A percentile compares a stretch with the other conserved stretches of the same genome.
phyloP scores from a whole-genome alignment of 2,797 vertebrate genomes.

The Pygocentrus nattereri region DNA sequence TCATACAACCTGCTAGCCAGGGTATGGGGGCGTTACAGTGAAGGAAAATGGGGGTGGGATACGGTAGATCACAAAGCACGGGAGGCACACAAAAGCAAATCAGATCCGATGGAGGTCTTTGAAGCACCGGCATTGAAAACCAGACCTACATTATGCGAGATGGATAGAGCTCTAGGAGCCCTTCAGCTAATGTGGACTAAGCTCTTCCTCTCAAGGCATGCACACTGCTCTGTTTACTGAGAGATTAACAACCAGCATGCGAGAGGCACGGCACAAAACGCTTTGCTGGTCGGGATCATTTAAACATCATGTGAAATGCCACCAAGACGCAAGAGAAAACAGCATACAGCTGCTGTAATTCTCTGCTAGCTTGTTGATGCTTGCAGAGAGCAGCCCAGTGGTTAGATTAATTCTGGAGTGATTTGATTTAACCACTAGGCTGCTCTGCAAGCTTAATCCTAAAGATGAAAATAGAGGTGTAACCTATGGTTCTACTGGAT shows the following conservation, averaged over 20 bases:
- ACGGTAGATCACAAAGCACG: background rate
- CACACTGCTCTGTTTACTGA: background rate
- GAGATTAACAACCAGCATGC: background rate
- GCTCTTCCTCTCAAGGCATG: background rate
- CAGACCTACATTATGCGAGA: background rate
- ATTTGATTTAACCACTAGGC: too few relatives aligned
- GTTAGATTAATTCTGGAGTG: too few relatives aligned
- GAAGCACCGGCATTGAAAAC: background rate
- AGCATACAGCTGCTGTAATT: too few relatives aligned
- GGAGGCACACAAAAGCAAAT: background rate
- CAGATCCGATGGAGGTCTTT: background rate
- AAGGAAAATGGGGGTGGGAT: background rate
- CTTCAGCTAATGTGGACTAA: background rate
- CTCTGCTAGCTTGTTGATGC: too few relatives aligned
- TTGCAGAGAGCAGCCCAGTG: too few relatives aligned
- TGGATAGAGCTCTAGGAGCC: background rate
- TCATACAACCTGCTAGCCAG: background rate
- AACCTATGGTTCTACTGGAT: too few relatives aligned
- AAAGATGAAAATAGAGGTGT: too few relatives aligned
- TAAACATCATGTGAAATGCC: too few relatives aligned
- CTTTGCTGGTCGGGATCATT: too few relatives aligned
- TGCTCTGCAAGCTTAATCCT: too few relatives aligned
- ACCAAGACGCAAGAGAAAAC: background rate
- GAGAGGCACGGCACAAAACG: too few relatives aligned
- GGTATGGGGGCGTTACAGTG: background rate